A percentile compares a stretch with the other conserved stretches of the same genome.
Conservation (phyloP, 1,140 invertebrate species). For the Myzus persicae region DNA sequence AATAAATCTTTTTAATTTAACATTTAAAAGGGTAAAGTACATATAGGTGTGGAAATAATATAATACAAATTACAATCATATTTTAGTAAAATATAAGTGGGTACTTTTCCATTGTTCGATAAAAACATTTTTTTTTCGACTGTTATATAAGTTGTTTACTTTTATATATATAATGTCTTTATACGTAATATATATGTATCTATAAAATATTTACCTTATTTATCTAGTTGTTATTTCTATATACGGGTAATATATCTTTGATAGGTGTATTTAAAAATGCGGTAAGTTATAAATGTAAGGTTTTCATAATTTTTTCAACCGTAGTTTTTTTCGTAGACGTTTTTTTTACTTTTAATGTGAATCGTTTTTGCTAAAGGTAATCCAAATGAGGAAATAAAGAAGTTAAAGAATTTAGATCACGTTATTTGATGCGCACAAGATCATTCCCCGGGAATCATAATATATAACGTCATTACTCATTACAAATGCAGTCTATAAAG, state of each 20-base stretch:
- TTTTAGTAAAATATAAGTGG: not conserved
- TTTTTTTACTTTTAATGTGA: not conserved
- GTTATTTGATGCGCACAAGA: not conserved
- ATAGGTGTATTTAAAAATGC: not conserved
- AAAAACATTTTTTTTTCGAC: not conserved
- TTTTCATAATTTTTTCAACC: not conserved
- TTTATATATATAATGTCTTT: not conserved
- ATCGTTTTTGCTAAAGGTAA: not conserved
- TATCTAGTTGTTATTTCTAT: constrained; percentile 3
- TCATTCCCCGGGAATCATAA: not conserved
- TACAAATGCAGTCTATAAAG: not conserved
- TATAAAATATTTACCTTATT: constrained; percentile 16
- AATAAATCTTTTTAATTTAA: not conserved
- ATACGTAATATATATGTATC: not conserved
- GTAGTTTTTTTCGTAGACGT: not conserved
- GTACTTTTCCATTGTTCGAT: not conserved
- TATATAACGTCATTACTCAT: not conserved
- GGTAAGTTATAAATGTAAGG: not conserved
- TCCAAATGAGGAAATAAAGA: not conserved
- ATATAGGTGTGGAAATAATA: not conserved
- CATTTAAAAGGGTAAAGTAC: not conserved
- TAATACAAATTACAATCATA: not conserved
- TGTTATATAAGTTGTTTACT: not conserved
- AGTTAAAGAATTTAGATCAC: not conserved
- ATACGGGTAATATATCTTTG: not conserved